A percentile compares a stretch with the other conserved stretches of the same genome.
Evolutionary conservation across 2,888 invertebrate genomes (phyloP).

Genomic region (Dione juno): DNA sequence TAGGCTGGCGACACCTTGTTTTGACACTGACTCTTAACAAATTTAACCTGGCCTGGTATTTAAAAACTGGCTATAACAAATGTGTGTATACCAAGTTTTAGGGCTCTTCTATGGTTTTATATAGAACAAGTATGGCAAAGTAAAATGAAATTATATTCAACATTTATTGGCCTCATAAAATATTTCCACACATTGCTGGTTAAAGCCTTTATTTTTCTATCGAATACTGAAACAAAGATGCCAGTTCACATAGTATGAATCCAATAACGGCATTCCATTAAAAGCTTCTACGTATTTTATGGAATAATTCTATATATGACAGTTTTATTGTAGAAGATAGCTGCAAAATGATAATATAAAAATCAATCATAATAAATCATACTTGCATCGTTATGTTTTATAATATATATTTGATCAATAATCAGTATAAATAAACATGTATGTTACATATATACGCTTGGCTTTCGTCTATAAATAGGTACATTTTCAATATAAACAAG

Average conservation of each 20-base stretch:
- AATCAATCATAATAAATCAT: background rate
- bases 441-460: background rate
- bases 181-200: background rate
- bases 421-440: background rate
- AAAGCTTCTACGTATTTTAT: background rate
- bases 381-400: background rate
- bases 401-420: constrained; percentile 1
- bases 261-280: background rate
- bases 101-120: too few relatives aligned
- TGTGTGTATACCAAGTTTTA: too few relatives aligned
- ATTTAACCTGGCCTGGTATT: too few relatives aligned
- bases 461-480: background rate
- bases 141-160: too few relatives aligned
- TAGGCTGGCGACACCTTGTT: too few relatives aligned
- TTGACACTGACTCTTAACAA: too few relatives aligned
- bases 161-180: too few relatives aligned
- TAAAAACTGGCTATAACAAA: too few relatives aligned
- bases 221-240: background rate
- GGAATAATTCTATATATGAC: background rate
- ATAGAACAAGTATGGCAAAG: too few relatives aligned
- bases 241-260: background rate
- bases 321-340: background rate
- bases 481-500: background rate
- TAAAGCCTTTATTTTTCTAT: background rate
- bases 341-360: background rate